phyloP scores from a whole-genome alignment of 2,797 vertebrate species.

The Leptatherina wallacei region DNA sequence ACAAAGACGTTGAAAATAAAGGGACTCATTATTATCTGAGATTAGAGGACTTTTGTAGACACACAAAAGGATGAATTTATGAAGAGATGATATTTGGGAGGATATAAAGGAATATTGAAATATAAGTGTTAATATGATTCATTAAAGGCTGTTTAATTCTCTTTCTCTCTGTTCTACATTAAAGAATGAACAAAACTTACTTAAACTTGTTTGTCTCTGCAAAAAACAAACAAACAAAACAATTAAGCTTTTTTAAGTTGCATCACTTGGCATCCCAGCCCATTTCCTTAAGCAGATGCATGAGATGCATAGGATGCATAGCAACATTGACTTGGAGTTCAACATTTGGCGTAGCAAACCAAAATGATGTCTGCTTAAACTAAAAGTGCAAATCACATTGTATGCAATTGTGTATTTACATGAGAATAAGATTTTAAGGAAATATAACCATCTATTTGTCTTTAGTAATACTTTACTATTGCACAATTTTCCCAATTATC shows the following conservation, averaged over 20 bases:
- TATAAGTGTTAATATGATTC: slow-evolving; percentile 70
- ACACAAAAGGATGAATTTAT: slow-evolving; percentile 68
- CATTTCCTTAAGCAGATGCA: slow-evolving; percentile 46
- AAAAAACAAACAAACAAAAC: slow-evolving; percentile 28
- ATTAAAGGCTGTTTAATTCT: slow-evolving; percentile 47
- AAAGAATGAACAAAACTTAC: slow-evolving; percentile 43
- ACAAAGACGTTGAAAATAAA: slow-evolving; percentile 78
- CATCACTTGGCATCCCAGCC: slow-evolving; percentile 43
- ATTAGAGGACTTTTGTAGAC: slow-evolving; percentile 77
- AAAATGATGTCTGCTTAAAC: slow-evolving; percentile 8
- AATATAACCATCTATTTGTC: slow-evolving; percentile 8
- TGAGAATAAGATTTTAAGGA: background rate
- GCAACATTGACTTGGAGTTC: slow-evolving; percentile 29
- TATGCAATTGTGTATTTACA: background rate
- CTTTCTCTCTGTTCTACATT: slow-evolving; percentile 35
- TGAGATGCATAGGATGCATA: slow-evolving; percentile 17
- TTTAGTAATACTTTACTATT: slow-evolving; percentile 6
- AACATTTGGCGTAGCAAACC: slow-evolving; percentile 18
- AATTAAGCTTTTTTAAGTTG: slow-evolving; percentile 37
- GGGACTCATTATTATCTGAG: slow-evolving; percentile 77
- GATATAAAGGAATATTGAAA: slow-evolving; percentile 69
- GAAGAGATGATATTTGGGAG: slow-evolving; percentile 71
- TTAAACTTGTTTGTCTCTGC: slow-evolving; percentile 39
- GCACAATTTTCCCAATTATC: slow-evolving; percentile 40
- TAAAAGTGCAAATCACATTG: background rate